Base-by-base conservation (phyloP, 2,113 vertebrate genomes). In the Motacilla alba region DNA sequence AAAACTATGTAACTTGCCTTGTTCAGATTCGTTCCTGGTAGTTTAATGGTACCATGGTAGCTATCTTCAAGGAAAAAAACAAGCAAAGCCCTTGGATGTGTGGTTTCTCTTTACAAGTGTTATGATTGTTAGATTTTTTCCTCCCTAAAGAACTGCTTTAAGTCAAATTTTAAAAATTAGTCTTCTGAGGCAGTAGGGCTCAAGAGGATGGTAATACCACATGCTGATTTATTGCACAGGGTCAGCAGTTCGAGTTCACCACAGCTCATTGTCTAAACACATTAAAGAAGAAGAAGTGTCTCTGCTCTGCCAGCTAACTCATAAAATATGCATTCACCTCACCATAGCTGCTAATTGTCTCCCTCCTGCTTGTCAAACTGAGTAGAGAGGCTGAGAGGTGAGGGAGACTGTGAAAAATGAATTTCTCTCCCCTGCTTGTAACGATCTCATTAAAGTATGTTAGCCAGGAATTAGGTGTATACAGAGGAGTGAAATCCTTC, bases 331-430 rank as follows among this genome's bases (percentile, higher is more conserved):
- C 67, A 95, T 86, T n/a, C 5, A 74, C 27, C 21, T 90, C 47
- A 26, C 74, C 53, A 60, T 23, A 41, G 63, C 84, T 93, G 53
- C 67, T 94, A 95, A 93, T 94, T 94, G 58, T 67, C 59, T 91
- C 43, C 59, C 87, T 86, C 27, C 41, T 74, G 30, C 49, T 63
- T 95, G 67, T 83, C 96, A 93, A 55, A 90, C 39, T 90, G 33
- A 31, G 83, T 41, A 58, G 58, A 72, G 58, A 85, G 87, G 33
- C 52, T 5, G 11, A 86, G 43, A 89, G 78, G 84, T 91, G 78
- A 95, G 49, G 35, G 43, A 91, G 19, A 73, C 33, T 52, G 62
- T 90, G 82, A 94, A 94, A 95, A 95, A 89, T 67, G 3, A 78
- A 92, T 87, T 87, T 37, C 7, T 64, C 22, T 81, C 22, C 21